These are phyloP conservation scores for Drosophila incognita DNA, from an alignment of 2,888 invertebrate species.

Conservation along the genomic window DNA sequence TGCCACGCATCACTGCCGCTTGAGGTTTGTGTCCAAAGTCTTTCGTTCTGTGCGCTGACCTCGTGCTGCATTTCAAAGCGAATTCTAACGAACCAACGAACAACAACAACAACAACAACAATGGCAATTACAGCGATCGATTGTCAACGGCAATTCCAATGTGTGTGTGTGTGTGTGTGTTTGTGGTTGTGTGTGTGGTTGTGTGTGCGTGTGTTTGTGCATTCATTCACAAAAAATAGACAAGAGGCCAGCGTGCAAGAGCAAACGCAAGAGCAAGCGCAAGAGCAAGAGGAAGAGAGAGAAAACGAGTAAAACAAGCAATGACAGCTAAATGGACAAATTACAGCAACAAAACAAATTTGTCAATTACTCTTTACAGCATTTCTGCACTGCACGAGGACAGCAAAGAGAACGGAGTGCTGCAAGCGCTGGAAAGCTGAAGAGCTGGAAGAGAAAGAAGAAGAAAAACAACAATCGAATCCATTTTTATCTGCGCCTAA, in stretches of 20 bases:
- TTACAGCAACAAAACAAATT: constrained; percentile 1
- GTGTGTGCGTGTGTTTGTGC: neutral
- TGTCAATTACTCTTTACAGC: neutral
- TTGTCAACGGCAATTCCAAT: constrained; percentile 14
- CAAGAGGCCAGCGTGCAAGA: constrained; percentile 1
- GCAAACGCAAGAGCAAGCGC: neutral
- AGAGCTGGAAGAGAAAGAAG: neutral
- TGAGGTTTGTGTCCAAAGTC: constrained; percentile 72
- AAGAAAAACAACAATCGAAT: neutral
- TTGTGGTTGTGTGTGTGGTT: too few relatives aligned
- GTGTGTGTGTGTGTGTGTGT: neutral
- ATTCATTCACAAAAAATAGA: constrained; percentile 34
- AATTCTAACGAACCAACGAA: constrained; percentile 29
- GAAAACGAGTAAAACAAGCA: neutral
- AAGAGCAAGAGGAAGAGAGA: neutral
- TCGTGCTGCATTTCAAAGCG: constrained; percentile 65
- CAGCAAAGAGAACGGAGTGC: neutral
- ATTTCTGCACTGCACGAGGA: neutral
- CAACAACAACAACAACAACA: constrained; percentile 20
- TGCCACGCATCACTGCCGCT: constrained; percentile 56
- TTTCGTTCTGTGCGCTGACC: constrained; percentile 67
- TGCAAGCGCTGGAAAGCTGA: neutral
- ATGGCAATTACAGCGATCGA: constrained; percentile 12
- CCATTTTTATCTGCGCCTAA: neutral
- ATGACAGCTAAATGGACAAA: constrained; percentile 5